phyloP scores from a whole-genome alignment of 2,888 invertebrate genomes.

The Protodeltote pygarga region DNA sequence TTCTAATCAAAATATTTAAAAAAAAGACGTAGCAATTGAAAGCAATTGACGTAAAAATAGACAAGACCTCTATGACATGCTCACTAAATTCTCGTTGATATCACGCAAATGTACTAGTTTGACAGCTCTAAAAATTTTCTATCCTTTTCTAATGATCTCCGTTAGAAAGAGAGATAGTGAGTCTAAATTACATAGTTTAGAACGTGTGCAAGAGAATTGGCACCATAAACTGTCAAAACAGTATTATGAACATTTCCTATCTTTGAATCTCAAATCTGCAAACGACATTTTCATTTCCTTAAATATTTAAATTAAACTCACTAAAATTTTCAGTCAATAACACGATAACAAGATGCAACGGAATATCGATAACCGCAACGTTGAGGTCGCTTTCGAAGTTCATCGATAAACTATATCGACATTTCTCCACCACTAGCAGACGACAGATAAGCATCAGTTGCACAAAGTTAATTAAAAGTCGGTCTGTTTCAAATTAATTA shows the following conservation, averaged over 20 bases:
- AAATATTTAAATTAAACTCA: conserved; percentile 37
- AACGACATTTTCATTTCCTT: conserved; percentile 24
- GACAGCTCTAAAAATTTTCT: too few relatives aligned
- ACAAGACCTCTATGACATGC: too few relatives aligned
- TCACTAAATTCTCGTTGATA: too few relatives aligned
- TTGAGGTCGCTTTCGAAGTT: conserved; percentile 17
- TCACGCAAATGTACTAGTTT: too few relatives aligned
- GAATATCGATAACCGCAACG: conserved; percentile 47
- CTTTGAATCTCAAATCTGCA: conserved; percentile 15
- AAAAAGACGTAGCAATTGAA: too few relatives aligned
- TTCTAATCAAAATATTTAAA: too few relatives aligned
- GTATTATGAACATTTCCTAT: conserved; percentile 18
- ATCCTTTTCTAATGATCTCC: too few relatives aligned
- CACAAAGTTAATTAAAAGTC: conserved; percentile 72
- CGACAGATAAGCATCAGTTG: conserved; percentile 65
- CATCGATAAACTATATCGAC: conserved; percentile 43
- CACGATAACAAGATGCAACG: conserved; percentile 37
- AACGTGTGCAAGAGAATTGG: too few relatives aligned
- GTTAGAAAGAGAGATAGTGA: too few relatives aligned
- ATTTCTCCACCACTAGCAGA: conserved; percentile 48
- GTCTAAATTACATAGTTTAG: too few relatives aligned
- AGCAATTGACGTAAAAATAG: too few relatives aligned
- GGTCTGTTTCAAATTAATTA: conserved; percentile 69
- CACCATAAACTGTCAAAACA: conserved; percentile 13
- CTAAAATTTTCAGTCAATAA: conserved; percentile 25